phyloP scores from a whole-genome alignment of 2,888 invertebrate genomes.

The Argynnis bischoffii region DNA sequence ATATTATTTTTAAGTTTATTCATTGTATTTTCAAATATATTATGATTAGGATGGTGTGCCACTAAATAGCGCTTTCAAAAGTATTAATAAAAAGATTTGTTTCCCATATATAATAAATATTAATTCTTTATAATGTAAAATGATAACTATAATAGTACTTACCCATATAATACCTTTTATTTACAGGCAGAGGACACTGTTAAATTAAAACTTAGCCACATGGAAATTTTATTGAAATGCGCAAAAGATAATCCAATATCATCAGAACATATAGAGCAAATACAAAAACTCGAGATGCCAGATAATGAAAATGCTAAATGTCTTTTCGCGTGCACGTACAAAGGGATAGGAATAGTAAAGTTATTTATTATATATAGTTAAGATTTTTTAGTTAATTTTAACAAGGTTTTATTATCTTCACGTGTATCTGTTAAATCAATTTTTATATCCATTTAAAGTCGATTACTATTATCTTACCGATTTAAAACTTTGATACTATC shows the following conservation, averaged over 20 bases:
- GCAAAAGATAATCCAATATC: conserved; percentile 48
- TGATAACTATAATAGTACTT: not conserved
- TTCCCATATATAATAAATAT: not conserved
- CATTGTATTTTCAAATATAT: no score
- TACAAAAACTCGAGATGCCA: conserved; percentile 56
- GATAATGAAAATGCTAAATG: conserved; percentile 62
- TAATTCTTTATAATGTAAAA: not conserved
- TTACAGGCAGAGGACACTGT: conserved; percentile 47
- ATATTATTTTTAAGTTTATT: not conserved
- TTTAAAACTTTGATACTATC: no score
- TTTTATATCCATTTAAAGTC: no score
- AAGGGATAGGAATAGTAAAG: conserved; percentile 72
- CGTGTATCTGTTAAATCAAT: no score
- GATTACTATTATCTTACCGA: no score
- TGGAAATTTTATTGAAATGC: conserved; percentile 54
- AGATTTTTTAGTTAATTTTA: conserved; percentile 1
- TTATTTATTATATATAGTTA: no score
- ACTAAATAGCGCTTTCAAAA: no score
- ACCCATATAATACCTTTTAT: not conserved
- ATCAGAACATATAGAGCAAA: conserved; percentile 48
- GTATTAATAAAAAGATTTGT: no score
- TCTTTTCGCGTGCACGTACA: conserved; percentile 74
- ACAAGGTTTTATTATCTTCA: not conserved
- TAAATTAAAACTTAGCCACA: conserved; percentile 54
- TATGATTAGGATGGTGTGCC: no score